A percentile compares a stretch with the other conserved stretches of the same genome.
phyloP scores from a whole-genome alignment of 2,888 invertebrate species.

The Drosophila neutralis region DNA sequence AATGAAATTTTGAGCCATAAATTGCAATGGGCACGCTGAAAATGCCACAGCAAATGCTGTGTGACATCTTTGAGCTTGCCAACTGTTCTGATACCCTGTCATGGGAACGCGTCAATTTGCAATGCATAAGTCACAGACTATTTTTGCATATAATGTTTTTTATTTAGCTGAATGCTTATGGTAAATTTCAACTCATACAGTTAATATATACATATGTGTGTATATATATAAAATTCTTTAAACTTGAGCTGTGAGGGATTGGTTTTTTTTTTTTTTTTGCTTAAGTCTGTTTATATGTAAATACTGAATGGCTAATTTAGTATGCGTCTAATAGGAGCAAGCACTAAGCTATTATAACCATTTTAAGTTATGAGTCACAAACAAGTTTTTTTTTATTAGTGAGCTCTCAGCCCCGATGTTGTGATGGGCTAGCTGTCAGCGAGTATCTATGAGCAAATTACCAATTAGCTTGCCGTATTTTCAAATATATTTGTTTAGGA shows the following conservation, averaged over 20 bases:
- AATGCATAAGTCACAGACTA: background rate
- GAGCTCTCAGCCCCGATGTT: slow-evolving; percentile 22
- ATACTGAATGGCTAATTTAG: background rate
- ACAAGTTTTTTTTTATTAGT: slow-evolving; percentile 53
- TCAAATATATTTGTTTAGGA: slow-evolving; percentile 35
- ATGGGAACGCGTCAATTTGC: slow-evolving; percentile 1
- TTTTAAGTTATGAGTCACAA: slow-evolving; percentile 56
- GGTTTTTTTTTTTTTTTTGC: background rate
- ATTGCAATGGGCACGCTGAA: slow-evolving; percentile 58
- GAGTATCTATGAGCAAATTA: slow-evolving; percentile 39
- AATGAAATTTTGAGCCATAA: slow-evolving; percentile 70
- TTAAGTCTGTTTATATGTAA: background rate
- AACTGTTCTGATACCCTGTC: slow-evolving; percentile 30
- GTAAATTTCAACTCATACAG: background rate
- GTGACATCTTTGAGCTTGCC: slow-evolving; percentile 1
- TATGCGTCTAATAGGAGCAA: slow-evolving; percentile 13
- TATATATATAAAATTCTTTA: background rate
- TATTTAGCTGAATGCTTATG: background rate
- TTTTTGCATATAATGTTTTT: background rate
- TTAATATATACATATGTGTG: background rate
- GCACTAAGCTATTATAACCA: background rate
- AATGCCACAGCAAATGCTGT: slow-evolving; percentile 18
- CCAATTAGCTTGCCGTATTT: slow-evolving; percentile 60
- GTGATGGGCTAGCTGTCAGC: slow-evolving; percentile 19
- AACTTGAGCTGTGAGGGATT: background rate